Base-by-base conservation (phyloP, 2,113 vertebrate species). In the Melanocharis versteri region DNA sequence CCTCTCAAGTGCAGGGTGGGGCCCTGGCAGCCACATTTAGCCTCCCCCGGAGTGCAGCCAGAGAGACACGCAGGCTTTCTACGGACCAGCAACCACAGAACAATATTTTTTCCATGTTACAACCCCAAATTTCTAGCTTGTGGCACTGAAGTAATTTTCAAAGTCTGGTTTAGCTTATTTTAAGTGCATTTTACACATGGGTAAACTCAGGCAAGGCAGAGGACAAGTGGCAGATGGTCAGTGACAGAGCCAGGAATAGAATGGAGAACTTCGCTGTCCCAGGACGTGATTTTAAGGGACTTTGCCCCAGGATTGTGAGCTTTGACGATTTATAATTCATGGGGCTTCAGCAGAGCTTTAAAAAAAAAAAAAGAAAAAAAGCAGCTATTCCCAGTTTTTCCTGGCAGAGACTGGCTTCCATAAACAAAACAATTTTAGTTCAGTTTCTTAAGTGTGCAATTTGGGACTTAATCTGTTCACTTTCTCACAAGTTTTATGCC, bases 151-250 rank as follows among this genome's bases (percentile, higher is more conserved):
- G 83, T 75, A 8, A 57, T 90, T 96, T 94, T 84, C 72, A 72
- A 83, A 90, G 83, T 66, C 65, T 26, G 20, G 56, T 72, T 91
- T 88, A 75, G 28, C 78, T 92, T 94, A 93, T 94, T 96, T 96
- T 90, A 84, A 96, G 80, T 71, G 48, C 53, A 7, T 92, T 89
- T 94, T 90, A 82, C 51, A 64, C 72, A 15, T 58, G 86, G 90
- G 68, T 87, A 82, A 89, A 83, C 48, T 82, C 72, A 71, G 91
- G 88, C 60, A 30, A 94, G 72, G 86, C 88, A 81, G 60, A 95
- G 56, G 88, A 92, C 76, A 93, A 94, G 85, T 51, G 90, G 76
- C 92, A 97, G 96, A 92, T 96, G 93, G 94, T 96, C 69, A 95
- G 56, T 58, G 57, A 53, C 51, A 47, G 54, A 93, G 83, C 70